Evolutionary conservation across 1,140 invertebrate species (phyloP).

Genomic region (Colletes gigas): DNA sequence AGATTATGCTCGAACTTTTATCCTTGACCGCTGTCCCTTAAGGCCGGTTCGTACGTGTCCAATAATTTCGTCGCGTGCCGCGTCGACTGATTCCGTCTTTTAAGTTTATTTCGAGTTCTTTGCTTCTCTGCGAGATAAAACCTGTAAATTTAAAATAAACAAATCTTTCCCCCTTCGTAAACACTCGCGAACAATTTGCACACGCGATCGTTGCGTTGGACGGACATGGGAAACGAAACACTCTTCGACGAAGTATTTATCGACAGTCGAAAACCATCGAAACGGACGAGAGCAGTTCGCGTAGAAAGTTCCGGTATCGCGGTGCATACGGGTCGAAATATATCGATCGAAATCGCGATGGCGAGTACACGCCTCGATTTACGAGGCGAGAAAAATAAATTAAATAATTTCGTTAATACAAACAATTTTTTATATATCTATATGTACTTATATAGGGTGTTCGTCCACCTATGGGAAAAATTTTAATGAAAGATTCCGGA

Average conservation of each 20-base stretch:
- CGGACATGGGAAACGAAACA: background rate
- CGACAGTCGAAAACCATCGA: slow-evolving; percentile 13
- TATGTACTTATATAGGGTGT: too few relatives aligned
- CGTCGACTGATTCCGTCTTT: too few relatives aligned
- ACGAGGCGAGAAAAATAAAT: too few relatives aligned
- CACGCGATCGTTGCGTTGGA: background rate
- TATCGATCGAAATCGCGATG: background rate
- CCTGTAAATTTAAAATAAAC: background rate
- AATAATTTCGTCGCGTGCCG: too few relatives aligned
- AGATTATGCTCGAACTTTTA: background rate
- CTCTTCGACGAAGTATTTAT: slow-evolving; percentile 17
- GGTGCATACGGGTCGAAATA: background rate
- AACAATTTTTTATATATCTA: too few relatives aligned
- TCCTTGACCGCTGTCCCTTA: too few relatives aligned
- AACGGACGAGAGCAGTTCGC: background rate
- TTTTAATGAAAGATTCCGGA: too few relatives aligned
- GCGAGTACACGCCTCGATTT: too few relatives aligned
- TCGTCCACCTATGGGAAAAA: too few relatives aligned
- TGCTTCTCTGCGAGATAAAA: background rate
- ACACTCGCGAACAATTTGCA: background rate
- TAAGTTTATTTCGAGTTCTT: background rate
- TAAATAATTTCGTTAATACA: too few relatives aligned
- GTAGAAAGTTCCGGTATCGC: background rate
- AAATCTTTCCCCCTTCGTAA: too few relatives aligned
- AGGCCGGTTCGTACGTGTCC: too few relatives aligned